phyloP scores from a whole-genome alignment of 1,140 invertebrate genomes.

The Andrena cerasifolii region DNA sequence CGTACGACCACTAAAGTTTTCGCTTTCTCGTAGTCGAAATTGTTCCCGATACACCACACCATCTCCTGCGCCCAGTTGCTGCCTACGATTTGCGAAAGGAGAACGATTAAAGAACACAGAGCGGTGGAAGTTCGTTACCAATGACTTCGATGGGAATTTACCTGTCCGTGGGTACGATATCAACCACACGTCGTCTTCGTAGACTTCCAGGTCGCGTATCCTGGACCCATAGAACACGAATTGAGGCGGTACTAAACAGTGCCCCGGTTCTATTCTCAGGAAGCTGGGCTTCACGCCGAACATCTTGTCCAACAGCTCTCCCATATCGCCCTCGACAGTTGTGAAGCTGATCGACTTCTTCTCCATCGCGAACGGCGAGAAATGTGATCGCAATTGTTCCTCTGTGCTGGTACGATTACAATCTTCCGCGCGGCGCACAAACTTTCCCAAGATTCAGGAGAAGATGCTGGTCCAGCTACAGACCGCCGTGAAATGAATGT shows the following conservation, averaged over 20 bases:
- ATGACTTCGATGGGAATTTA: slow-evolving; percentile 71
- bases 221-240: slow-evolving; percentile 86
- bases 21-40: slow-evolving; percentile 89
- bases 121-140: neutral
- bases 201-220: slow-evolving; percentile 86
- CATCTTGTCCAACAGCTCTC: slow-evolving; percentile 85
- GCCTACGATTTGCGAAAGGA: slow-evolving; percentile 81
- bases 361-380: slow-evolving; percentile 40
- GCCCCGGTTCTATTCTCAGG: slow-evolving; percentile 87
- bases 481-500: slow-evolving; percentile 58
- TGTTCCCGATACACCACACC: slow-evolving; percentile 92
- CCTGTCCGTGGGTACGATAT: slow-evolving; percentile 92
- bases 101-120: neutral
- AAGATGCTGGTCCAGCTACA: slow-evolving; percentile 34
- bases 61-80: slow-evolving; percentile 96
- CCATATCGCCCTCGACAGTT: slow-evolving; percentile 84
- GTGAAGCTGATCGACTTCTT: slow-evolving; percentile 82
- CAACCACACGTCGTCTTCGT: slow-evolving; percentile 90
- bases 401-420: neutral
- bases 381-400: neutral
- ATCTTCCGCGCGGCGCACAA: neutral
- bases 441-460: neutral
- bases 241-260: slow-evolving; percentile 86
- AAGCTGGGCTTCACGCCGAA: slow-evolving; percentile 87
- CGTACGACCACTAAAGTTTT: slow-evolving; percentile 85